phyloP scores from a whole-genome alignment of 53 echinoderm and acorn worm genomes.

The Zoroaster sp. region DNA sequence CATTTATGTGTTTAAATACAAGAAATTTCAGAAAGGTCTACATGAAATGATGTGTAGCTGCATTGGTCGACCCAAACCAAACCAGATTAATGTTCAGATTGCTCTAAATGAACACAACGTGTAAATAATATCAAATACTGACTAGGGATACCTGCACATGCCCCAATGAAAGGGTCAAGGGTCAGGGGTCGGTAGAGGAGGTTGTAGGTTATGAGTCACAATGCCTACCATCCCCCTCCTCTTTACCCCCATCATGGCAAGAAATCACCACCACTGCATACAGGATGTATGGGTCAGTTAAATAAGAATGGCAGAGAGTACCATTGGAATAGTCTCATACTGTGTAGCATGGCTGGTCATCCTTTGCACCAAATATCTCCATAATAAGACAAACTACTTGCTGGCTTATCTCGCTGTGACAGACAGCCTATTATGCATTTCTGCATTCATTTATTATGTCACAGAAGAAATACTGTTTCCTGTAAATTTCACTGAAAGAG shows the following conservation, averaged over 20 bases:
- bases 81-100: background rate
- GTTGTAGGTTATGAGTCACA: background rate
- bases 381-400: background rate
- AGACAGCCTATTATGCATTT: background rate
- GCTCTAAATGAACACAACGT: too few species aligned
- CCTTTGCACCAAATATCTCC: background rate
- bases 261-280: too few species aligned
- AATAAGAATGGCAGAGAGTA: background rate
- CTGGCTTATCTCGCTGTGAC: background rate
- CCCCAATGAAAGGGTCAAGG: too few species aligned
- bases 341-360: background rate
- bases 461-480: background rate
- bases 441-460: background rate
- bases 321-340: background rate
- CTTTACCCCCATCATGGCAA: too few species aligned
- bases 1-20: conserved; percentile 41
- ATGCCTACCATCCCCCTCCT: too few species aligned
- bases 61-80: background rate
- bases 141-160: too few species aligned
- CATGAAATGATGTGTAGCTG: background rate
- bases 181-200: too few species aligned
- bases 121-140: too few species aligned
- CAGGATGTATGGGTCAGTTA: background rate
- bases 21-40: conserved; percentile 12
- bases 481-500: background rate